Evolutionary conservation across 1,140 invertebrate species (phyloP), one percentile per base, ranked within the genome.

Genomic region (Dermatophagoides farinae): DNA sequence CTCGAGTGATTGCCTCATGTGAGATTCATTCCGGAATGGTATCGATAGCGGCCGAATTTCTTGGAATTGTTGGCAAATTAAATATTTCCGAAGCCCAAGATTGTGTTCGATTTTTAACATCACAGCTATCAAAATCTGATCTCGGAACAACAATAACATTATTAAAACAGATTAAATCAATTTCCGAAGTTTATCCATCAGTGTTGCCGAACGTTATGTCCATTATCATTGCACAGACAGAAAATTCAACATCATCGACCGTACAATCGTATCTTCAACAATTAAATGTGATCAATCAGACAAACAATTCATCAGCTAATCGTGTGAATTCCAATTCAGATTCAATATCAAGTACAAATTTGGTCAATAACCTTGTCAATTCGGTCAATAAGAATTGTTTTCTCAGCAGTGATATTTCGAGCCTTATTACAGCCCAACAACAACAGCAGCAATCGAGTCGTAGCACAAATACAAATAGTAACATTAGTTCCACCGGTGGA

Each of bases 101-200:
- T 66, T 82, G 83, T 10, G 70, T 88, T 31, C 81, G 84, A 71
- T 88, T 85, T 73, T 79, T 88, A 47, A 73, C 85, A 39, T 79
- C 82, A 66, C 78, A 82, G 65, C 72, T 88, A 62, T 76, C 79
- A 23, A 77, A 78, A 66, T 80, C 78, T 10, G 83, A 85, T 67
- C 75, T 82, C 64, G 76, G 77, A 43, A 79, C 78, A 63, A 80
- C 86, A 66, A 78, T 80, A 8, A 75, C 79, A 23, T 71, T 88
- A 59, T 70, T 88, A 59, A 76, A 83, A 60, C 84, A 87, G 69
- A 82, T 84, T 18, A 83, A 83, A 18, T 74, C 80, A 2, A 75
- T 88, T 11, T 84, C 84, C 68, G 80, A 80, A 67, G 79, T 78
- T 16, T 83, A 83, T 72, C 84, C 84, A 6, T 76, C 80, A 11